Evolutionary conservation across 2,113 vertebrate species (phyloP).

Genomic region (Corythornis cristatus): DNA sequence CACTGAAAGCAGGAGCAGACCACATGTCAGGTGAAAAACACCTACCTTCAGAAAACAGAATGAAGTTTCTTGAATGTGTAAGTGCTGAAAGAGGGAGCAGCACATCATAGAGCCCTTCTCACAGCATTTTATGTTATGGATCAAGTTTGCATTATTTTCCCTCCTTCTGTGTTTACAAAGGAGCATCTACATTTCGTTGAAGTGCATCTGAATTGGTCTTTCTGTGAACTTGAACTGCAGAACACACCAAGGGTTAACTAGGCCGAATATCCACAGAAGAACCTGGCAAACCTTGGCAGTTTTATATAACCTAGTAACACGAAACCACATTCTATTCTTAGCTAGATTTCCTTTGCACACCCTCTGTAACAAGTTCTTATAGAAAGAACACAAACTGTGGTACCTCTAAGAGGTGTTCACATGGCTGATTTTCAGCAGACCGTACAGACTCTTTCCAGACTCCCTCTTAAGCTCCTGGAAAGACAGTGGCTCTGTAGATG

Average conservation of each 20-base stretch:
- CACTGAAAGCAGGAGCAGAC: background rate
- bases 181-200: background rate
- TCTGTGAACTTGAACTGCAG: background rate
- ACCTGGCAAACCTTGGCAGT: background rate
- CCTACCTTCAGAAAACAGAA: background rate
- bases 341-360: background rate
- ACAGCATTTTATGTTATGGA: background rate
- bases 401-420: background rate
- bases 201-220: background rate
- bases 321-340: conserved; percentile 45
- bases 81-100: background rate
- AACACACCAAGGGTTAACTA: background rate
- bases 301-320: conserved; percentile 34
- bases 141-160: background rate
- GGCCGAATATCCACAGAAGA: background rate
- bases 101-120: background rate
- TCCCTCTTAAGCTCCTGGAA: background rate
- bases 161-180: background rate
- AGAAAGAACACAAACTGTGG: background rate
- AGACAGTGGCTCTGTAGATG: background rate
- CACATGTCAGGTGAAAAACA: background rate
- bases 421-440: background rate
- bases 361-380: background rate
- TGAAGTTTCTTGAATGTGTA: background rate
- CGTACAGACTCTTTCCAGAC: background rate